Conservation (phyloP, 2,797 vertebrate species). For the Aselliscus stoliczkanus region DNA sequence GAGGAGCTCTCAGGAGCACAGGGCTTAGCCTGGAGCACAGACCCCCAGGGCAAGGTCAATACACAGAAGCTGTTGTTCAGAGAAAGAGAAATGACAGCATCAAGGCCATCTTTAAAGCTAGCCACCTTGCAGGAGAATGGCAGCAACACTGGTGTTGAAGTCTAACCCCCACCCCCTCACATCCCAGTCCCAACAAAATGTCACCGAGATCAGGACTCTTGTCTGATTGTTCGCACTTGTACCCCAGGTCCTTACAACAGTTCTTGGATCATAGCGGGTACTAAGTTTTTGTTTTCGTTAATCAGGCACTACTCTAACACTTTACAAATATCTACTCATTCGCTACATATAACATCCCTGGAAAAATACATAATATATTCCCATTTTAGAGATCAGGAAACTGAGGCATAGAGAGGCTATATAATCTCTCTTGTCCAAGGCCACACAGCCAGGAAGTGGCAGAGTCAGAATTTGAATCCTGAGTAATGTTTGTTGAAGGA, state of each 20-base stretch:
- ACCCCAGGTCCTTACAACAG: neutral
- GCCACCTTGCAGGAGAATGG: neutral
- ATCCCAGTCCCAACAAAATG: neutral
- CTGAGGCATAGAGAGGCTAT: neutral
- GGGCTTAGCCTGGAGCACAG: neutral
- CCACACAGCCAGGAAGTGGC: neutral
- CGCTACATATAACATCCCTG: neutral
- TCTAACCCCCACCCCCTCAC: neutral
- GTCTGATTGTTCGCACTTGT: neutral
- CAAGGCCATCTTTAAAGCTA: neutral
- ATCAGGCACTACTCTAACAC: neutral
- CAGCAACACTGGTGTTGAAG: neutral
- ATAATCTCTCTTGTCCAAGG: neutral
- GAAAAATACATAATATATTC: neutral
- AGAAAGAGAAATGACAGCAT: neutral
- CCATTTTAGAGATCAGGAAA: neutral
- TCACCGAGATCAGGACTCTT: neutral
- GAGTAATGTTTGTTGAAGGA: neutral
- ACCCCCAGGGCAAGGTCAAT: neutral
- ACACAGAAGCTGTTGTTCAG: neutral
- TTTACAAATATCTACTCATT: neutral
- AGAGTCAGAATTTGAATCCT: neutral
- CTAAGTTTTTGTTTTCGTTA: neutral
- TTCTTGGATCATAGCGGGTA: neutral
- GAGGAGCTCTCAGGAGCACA: neutral